These are phyloP conservation scores for Cydia amplana DNA, from an alignment of 1,140 invertebrate genomes.

Conservation along the genomic window DNA sequence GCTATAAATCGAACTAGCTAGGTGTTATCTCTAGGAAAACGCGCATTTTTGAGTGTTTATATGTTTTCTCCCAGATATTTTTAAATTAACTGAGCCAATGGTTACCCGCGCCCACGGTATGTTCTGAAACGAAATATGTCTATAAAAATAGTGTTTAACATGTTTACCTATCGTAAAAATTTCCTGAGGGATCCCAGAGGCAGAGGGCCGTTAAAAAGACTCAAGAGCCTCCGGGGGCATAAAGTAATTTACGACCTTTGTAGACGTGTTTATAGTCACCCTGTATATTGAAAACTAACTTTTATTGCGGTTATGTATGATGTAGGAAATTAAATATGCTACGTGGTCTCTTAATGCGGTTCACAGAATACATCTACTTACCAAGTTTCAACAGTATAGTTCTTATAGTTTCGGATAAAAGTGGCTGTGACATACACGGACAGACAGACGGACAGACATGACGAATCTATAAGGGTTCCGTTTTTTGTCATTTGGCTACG, in stretches of 20 bases:
- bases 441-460: no score
- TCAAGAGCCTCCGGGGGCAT: slow-evolving; percentile 21
- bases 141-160: slow-evolving; percentile 9
- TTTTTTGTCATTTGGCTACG: no score
- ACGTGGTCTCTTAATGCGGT: no score
- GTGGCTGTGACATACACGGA: no score
- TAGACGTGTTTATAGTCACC: slow-evolving; percentile 17
- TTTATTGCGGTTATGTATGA: not conserved
- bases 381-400: no score
- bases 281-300: slow-evolving; percentile 15
- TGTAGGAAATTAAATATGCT: not conserved
- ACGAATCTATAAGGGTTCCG: no score
- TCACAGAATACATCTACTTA: no score
- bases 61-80: no score
- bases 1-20: no score
- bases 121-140: not conserved
- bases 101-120: not conserved
- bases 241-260: slow-evolving; percentile 20
- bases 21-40: no score
- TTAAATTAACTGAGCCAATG: not conserved
- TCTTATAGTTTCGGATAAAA: no score
- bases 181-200: slow-evolving; percentile 7
- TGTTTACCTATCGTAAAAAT: slow-evolving; percentile 21
- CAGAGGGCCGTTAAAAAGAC: slow-evolving; percentile 8
- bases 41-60: no score